These are phyloP conservation scores for Paratrypauchen microcephalus DNA, from an alignment of 2,797 vertebrate species.

Conservation along the genomic window DNA sequence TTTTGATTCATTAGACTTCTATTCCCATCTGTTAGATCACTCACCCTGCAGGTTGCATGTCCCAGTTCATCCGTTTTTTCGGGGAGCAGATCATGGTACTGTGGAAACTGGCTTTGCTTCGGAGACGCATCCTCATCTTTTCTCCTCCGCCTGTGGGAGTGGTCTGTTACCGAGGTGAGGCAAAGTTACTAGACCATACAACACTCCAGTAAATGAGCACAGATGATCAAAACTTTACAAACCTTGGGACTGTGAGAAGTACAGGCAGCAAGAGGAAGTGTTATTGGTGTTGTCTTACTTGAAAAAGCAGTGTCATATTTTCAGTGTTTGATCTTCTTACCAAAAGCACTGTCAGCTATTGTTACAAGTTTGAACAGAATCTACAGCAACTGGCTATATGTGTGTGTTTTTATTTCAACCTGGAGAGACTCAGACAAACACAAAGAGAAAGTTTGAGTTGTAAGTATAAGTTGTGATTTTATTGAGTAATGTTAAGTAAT, in stretches of 20 bases:
- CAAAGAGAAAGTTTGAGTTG: too few species aligned
- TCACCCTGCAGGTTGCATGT: slow-evolving; percentile 95
- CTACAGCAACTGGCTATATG: too few species aligned
- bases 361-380: too few species aligned
- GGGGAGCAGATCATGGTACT: slow-evolving; percentile 94
- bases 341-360: too few species aligned
- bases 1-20: neutral
- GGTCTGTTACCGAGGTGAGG: slow-evolving; percentile 93
- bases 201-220: neutral
- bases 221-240: neutral
- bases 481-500: too few species aligned
- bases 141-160: slow-evolving; percentile 93
- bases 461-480: too few species aligned
- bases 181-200: neutral
- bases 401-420: too few species aligned
- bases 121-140: slow-evolving; percentile 93
- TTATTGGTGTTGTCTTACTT: neutral
- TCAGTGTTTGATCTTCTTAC: too few species aligned
- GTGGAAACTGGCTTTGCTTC: slow-evolving; percentile 93
- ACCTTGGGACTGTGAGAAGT: neutral
- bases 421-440: too few species aligned
- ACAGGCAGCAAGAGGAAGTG: neutral
- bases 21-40: slow-evolving; percentile 81
- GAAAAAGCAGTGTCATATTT: too few species aligned
- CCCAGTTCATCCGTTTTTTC: slow-evolving; percentile 96